Percentiles rank a stretch among this genome's conserved stretches.
These are phyloP conservation scores for Nebria ingens DNA, from an alignment of 1,140 invertebrate species.

Conservation along the genomic window DNA sequence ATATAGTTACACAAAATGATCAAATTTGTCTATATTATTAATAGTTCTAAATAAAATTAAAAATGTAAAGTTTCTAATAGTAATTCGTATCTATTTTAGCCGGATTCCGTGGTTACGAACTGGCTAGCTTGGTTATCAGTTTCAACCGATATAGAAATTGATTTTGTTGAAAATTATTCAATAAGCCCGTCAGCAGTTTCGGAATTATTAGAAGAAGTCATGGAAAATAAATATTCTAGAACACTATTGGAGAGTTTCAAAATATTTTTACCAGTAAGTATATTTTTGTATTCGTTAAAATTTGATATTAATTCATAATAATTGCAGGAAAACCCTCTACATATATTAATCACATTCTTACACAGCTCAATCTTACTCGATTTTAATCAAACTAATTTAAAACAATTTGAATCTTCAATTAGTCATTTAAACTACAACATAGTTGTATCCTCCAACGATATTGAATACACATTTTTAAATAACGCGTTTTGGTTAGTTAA, in stretches of 20 bases:
- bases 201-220: slow-evolving; percentile 39
- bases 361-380: slow-evolving; percentile 28
- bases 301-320: slow-evolving; percentile 20
- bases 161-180: slow-evolving; percentile 29
- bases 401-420: slow-evolving; percentile 22
- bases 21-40: too few species aligned
- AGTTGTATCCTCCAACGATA: slow-evolving; percentile 23
- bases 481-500: slow-evolving; percentile 42
- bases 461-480: slow-evolving; percentile 27
- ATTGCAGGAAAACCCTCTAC: slow-evolving; percentile 47
- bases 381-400: slow-evolving; percentile 23
- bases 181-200: slow-evolving; percentile 35
- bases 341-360: slow-evolving; percentile 41
- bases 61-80: too few species aligned
- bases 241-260: slow-evolving; percentile 45
- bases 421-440: slow-evolving; percentile 21
- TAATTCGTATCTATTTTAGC: too few species aligned
- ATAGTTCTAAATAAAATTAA: too few species aligned
- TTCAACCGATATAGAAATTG: slow-evolving; percentile 33
- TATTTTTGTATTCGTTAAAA: slow-evolving; percentile 6
- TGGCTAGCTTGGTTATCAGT: slow-evolving; percentile 52
- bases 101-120: slow-evolving; percentile 47
- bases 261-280: slow-evolving; percentile 52
- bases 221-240: slow-evolving; percentile 39
- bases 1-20: too few species aligned